Percentiles rank a stretch among this genome's conserved stretches.
phyloP scores from a whole-genome alignment of 37 sponge, comb jelly and placozoan genomes.

The Halisarca cf. caerulea region DNA sequence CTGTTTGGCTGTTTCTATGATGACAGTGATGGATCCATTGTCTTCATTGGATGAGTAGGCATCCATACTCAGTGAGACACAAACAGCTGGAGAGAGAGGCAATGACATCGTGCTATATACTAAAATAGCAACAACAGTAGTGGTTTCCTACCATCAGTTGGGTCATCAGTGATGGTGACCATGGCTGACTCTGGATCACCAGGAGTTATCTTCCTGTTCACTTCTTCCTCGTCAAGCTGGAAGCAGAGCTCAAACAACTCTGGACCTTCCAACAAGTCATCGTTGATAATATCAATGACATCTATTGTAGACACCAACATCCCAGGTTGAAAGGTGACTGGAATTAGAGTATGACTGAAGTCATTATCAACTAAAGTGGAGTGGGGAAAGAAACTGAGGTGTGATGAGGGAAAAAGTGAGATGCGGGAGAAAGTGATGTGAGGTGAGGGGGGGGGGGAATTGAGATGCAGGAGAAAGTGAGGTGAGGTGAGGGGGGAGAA shows the following conservation, averaged over 20 bases:
- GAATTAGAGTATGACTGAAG: not conserved
- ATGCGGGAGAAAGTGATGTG: not conserved
- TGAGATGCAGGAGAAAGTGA: no score
- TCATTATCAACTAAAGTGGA: not conserved
- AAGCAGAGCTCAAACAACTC: not conserved
- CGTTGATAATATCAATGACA: not conserved
- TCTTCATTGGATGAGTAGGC: no score
- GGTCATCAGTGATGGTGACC: not conserved
- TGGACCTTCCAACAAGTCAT: not conserved
- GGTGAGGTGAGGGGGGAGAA: no score
- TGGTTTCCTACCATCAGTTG: not conserved
- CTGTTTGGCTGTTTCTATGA: no score
- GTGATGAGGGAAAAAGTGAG: no score
- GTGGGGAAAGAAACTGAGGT: not conserved
- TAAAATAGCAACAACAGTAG: no score
- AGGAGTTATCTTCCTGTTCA: not conserved
- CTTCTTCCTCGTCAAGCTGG: not conserved
- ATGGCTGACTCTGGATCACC: not conserved
- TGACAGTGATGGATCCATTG: no score
- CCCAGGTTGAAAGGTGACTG: slow-evolving; percentile 9
- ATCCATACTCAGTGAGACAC: no score
- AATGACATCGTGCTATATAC: no score
- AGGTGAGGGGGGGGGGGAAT: not conserved
- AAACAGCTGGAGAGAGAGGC: no score
- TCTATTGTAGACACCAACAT: not conserved